phyloP scores from a whole-genome alignment of 2,888 invertebrate species.

The Sminthurinus aureus region DNA sequence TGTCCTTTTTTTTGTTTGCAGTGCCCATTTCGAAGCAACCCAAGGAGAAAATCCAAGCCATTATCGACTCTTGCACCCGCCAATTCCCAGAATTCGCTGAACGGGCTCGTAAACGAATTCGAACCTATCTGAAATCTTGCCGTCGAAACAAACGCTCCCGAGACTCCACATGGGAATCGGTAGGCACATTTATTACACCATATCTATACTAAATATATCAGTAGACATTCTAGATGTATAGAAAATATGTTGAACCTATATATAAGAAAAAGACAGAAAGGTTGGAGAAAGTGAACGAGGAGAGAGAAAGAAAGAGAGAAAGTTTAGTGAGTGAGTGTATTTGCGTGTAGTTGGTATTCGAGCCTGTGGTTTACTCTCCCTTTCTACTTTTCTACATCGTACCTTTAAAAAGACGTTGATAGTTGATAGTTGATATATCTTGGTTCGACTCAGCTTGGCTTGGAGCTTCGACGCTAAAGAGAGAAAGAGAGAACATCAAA shows the following conservation, averaged over 20 bases:
- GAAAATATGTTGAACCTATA: too few relatives aligned
- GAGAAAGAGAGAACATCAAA: not conserved
- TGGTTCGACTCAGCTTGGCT: too few relatives aligned
- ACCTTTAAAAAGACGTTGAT: not conserved
- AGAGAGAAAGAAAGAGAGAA: not conserved
- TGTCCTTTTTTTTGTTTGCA: constrained; percentile 62
- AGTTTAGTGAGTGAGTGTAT: constrained; percentile 3
- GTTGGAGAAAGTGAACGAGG: not conserved
- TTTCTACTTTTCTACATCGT: not conserved
- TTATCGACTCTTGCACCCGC: constrained; percentile 94
- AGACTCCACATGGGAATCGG: constrained; percentile 88
- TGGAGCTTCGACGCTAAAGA: too few relatives aligned
- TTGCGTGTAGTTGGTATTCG: not conserved
- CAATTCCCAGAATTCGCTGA: constrained; percentile 98
- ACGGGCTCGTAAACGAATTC: constrained; percentile 89
- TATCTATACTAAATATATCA: constrained; percentile 20
- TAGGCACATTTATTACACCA: constrained; percentile 66
- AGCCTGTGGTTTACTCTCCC: not conserved
- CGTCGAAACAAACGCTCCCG: constrained; percentile 91
- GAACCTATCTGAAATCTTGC: constrained; percentile 95
- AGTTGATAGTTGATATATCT: not conserved
- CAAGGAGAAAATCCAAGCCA: constrained; percentile 96
- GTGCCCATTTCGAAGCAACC: constrained; percentile 98
- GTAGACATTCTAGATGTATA: too few relatives aligned
- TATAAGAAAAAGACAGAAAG: not conserved